Evolutionary conservation across 2,797 vertebrate species (phyloP), one percentile per base, ranked within the genome.

Genomic region (Otolemur crassicaudatus): DNA sequence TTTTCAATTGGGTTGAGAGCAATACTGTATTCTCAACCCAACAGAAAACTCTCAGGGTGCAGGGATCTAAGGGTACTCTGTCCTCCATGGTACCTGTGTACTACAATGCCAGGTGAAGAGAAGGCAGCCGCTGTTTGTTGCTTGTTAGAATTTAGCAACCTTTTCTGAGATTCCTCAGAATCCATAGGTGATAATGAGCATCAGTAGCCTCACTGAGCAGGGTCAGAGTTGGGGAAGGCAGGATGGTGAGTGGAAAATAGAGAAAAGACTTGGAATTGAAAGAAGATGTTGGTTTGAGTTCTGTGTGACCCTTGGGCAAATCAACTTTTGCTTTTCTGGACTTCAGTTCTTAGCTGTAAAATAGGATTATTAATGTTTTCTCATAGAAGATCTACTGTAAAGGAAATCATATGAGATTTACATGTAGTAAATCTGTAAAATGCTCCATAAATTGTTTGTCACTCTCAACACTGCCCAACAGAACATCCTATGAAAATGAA

Each of bases 321-420:
- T 90, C 56, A 58, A n/a, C n/a, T 65, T 53, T 87, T 84, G 22
- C 22, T 6, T 70, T 29, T 49, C 34, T 91, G 49, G 22, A 27
- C 61, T 90, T 91, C 69, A 70, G 20, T 73, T 96, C 11, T 31
- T n/a, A 79, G 75, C 5, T 84, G 3, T 96, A 72, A 83, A 89
- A 63, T 25, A 91, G 46, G 37, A 83, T 80, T 70, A 72, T 63
- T 46, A 70, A 34, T 25, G 70, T 82, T 20, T 63, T 29, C 31
- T 82, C 73, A 72, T 84, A 46, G 75, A 5, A 82, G 25, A 6
- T 37, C 29, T 72, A 4, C 56, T 20, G 1, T 87, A 83, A 82
- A 86, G 40, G 6, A 3, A 88, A 76, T 82, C 83, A 72, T 77
- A 14, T 37, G 29, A 76, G 7, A 49, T 89, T 87, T 67, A 53